Base-by-base conservation (phyloP, 2,113 vertebrate genomes). In the Caloenas nicobarica region DNA sequence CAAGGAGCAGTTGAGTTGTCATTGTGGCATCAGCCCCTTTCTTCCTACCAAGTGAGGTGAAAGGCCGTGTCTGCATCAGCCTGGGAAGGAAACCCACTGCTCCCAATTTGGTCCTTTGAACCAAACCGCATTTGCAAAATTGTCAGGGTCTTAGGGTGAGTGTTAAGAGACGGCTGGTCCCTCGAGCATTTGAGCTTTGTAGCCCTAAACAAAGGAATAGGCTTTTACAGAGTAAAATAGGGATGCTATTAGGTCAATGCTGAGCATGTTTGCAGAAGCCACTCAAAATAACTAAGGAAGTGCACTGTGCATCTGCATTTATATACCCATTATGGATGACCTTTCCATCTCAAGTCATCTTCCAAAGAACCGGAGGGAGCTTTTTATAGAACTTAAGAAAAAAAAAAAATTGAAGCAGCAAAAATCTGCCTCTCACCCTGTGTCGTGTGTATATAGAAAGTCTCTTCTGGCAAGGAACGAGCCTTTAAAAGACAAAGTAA, bases 281-380 rank as follows among this genome's bases (percentile, higher is more conserved):
- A 16, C 94, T 86, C 83, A 69, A 54, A 96, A 89, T 73, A 89
- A 76, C 72, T 60, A 64, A 54, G 29, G 29, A 71, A 70, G 25
- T 76, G 24, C 84, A 58, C 61, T 84, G 38, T 76, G 33, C 28
- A 84, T 91, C 44, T 96, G 73, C 83, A 65, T 92, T 84, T 91
- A 54, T 69, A 58, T 73, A 33, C 66, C 61, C 76, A 42, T 92
- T 93, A 84, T 69, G 73, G 72, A 22, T 89, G 80, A 95, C 88
- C 86, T 97, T 93, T 96, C 58, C 46, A 29, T 93, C 70, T 89
- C 34, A 25, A 92, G n/a, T 57, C 53, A 70, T 81, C 72, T 92
- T 90, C 21, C 53, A 72, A 50, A 62, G 90, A 92, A 73, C 54
- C 5, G 2, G 70, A 87, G 40, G 73, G 40, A 87, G 57, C 12